Evolutionary conservation across 1,140 invertebrate genomes (phyloP).

Genomic region (Musca domestica): DNA sequence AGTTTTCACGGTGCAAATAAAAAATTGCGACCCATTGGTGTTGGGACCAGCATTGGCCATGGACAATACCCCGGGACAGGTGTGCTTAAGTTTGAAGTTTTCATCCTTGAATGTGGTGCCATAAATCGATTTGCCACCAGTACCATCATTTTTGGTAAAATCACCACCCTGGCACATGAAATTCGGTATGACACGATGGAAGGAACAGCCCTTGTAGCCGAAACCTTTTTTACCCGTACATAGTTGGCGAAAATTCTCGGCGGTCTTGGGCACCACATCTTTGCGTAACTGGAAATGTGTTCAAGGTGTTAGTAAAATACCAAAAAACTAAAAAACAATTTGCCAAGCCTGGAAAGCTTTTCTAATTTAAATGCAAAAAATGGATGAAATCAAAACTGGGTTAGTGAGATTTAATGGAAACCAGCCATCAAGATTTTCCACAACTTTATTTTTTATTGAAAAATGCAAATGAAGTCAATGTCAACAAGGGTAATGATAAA

Average conservation of each 20-base stretch:
- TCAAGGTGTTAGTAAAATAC: background rate
- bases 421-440: too few relatives aligned
- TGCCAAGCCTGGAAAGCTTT: background rate
- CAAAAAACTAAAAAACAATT: background rate
- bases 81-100: conserved; percentile 91
- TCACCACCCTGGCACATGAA: conserved; percentile 97
- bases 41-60: conserved; percentile 95
- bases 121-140: conserved; percentile 93
- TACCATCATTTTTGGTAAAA: conserved; percentile 91
- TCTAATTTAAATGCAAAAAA: background rate
- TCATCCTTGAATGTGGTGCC: conserved; percentile 92
- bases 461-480: too few relatives aligned
- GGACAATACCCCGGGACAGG: conserved; percentile 80
- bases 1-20: conserved; percentile 91
- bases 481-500: too few relatives aligned
- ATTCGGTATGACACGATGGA: conserved; percentile 94
- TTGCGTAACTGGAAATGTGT: conserved; percentile 64
- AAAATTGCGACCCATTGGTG: conserved; percentile 97
- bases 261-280: conserved; percentile 88
- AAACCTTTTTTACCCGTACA: conserved; percentile 92
- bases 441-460: too few relatives aligned
- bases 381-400: background rate
- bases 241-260: conserved; percentile 87
- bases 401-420: too few relatives aligned
- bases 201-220: conserved; percentile 84